Percentiles rank a stretch among this genome's conserved stretches.
Conservation (phyloP, 2,113 vertebrate species). For the Toxotes chatareus region DNA sequence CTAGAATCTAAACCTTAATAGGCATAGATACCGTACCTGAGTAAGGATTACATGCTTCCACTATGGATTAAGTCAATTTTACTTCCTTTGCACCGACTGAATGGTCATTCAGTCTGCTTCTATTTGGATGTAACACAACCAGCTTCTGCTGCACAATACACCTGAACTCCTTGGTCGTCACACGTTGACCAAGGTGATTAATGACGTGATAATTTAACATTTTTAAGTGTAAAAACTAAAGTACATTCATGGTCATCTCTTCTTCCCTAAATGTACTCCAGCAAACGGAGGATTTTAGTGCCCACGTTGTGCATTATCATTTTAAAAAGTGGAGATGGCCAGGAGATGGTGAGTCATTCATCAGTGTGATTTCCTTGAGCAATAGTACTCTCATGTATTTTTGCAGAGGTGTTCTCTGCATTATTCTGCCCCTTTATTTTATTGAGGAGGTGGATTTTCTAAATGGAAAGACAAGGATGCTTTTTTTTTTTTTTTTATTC, state of each 20-base stretch:
- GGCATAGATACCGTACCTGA: no score
- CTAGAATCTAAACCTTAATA: no score
- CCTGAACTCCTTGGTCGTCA: no score
- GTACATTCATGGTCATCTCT: neutral
- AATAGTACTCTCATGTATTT: neutral
- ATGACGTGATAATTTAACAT: neutral
- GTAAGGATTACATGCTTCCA: no score
- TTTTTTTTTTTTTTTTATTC: conserved; percentile 20
- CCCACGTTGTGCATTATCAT: conserved; percentile 14
- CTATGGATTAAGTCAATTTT: no score
- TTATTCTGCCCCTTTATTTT: conserved; percentile 24
- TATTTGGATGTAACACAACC: no score
- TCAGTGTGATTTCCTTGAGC: conserved; percentile 41
- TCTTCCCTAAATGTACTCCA: neutral
- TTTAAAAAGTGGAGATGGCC: conserved; percentile 34
- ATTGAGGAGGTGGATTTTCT: conserved; percentile 21
- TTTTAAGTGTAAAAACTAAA: neutral
- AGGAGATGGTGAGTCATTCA: conserved; percentile 40
- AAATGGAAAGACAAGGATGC: conserved; percentile 34
- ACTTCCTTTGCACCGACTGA: no score
- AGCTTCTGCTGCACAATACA: no score
- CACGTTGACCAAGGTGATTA: no score
- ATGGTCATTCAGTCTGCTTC: no score
- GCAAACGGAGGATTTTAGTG: neutral
- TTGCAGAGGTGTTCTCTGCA: conserved; percentile 24